phyloP scores from a whole-genome alignment of 2,797 vertebrate species.

The Falco biarmicus region DNA sequence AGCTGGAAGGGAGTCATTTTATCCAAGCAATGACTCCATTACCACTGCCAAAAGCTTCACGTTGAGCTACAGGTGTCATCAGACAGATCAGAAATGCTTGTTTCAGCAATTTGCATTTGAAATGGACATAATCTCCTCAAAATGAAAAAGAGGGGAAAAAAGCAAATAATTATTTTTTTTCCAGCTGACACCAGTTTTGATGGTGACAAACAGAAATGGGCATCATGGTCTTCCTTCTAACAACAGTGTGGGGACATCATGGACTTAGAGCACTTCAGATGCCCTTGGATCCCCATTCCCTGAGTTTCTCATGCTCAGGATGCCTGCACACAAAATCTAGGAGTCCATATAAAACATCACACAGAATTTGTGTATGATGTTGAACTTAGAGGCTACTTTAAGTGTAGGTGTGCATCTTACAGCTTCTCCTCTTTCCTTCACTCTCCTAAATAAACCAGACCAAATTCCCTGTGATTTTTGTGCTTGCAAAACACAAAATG shows the following conservation, averaged over 20 bases:
- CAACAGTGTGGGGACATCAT: rapidly evolving
- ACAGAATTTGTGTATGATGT: not conserved
- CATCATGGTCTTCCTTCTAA: not conserved
- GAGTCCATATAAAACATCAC: not conserved
- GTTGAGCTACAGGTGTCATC: not conserved
- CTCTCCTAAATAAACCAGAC: not conserved
- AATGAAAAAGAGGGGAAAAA: not conserved
- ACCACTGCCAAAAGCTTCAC: not conserved
- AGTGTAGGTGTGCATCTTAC: not conserved
- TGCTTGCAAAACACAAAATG: not conserved
- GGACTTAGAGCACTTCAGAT: not conserved
- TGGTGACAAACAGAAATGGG: not conserved
- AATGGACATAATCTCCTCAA: rapidly evolving
- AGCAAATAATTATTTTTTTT: not conserved
- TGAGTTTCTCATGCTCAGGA: not conserved
- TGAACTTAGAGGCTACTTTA: not conserved
- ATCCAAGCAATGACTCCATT: not conserved
- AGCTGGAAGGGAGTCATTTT: not conserved
- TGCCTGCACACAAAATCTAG: not conserved
- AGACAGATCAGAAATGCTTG: not conserved
- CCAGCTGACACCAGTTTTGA: not conserved
- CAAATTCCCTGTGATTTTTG: not conserved
- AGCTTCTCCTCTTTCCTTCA: not conserved
- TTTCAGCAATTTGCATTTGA: not conserved
- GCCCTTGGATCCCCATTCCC: not conserved